Base-by-base conservation (phyloP, 1,140 invertebrate species). In the Chlorops oryzae region DNA sequence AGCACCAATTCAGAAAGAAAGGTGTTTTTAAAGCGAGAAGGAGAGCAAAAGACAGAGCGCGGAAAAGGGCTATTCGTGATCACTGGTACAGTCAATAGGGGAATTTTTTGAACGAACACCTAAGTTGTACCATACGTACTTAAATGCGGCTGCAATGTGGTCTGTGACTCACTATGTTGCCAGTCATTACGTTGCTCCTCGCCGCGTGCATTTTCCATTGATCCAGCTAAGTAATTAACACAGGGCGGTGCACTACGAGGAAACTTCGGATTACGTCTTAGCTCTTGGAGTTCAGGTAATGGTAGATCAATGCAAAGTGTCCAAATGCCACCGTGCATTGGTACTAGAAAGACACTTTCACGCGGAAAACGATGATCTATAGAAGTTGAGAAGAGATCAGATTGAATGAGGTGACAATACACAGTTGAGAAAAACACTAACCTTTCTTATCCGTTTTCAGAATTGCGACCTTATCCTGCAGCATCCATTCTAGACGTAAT, bases 241-340 rank as follows among this genome's bases (percentile, higher is more conserved):
- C 87, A 90, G 18, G 78, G 73, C 44, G 78, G 79, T 41, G 81
- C 77, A 51, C 79, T 77, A 1, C 68, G 58, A 9, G 83, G 83
- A 65, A 88, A 89, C 21, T 83, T 67, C 5, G 63, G 85, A 45
- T 82, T 76, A 46, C 78, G 75, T 12, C 76, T 75, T 44, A 89
- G 63, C 55, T 86, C 74, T 52, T 74, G 72, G 45, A 85, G 79
- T 66, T 88, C 84, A 59, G 86, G 81, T 51, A 85, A 84, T 62
- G 81, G 79, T 21, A 90, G 72, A 44, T 84, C 83, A 39, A 88
- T 82, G 65, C 88, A 91, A 61, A 90, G 77, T 0, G 86, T 90
- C 88, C 88, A 90, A 56, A 91, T 89, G 2, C 88, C 88, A 2
- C 87, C 87, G 54, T 90, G 85, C 82, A 90, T 87, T 1, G 88